These are phyloP conservation scores for Urocyon cinereoargenteus DNA, from an alignment of 2,797 vertebrate genomes.

Conservation along the genomic window DNA sequence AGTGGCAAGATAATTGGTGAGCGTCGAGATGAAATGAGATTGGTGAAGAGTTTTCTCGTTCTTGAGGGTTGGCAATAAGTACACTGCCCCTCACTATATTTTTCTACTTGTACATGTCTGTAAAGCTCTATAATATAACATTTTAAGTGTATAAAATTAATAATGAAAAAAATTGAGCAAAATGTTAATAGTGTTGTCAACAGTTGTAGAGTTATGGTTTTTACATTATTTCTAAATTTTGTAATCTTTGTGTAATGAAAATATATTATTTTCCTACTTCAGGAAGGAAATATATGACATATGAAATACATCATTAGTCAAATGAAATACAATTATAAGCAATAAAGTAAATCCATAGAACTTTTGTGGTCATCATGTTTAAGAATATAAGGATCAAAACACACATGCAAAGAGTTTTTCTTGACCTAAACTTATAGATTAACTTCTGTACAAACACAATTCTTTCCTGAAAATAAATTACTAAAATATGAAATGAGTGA, in stretches of 20 bases:
- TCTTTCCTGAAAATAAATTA: not conserved
- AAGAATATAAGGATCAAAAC: not conserved
- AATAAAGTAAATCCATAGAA: not conserved
- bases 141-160: not conserved
- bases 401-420: not conserved
- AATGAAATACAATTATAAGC: not conserved
- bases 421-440: not conserved
- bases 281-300: not conserved
- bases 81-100: not conserved
- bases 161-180: not conserved
- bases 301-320: not conserved
- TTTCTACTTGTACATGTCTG: not conserved
- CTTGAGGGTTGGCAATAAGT: not conserved
- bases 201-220: not conserved
- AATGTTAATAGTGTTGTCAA: not conserved
- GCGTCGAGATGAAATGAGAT: not conserved
- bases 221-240: not conserved
- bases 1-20: not conserved
- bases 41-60: not conserved
- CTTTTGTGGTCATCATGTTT: not conserved
- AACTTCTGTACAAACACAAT: not conserved
- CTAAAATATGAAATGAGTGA: not conserved
- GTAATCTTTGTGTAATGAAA: not conserved
- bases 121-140: not conserved
- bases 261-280: not conserved